Evolutionary conservation across 2,888 invertebrate genomes (phyloP).

Genomic region (Morpho deidamia): DNA sequence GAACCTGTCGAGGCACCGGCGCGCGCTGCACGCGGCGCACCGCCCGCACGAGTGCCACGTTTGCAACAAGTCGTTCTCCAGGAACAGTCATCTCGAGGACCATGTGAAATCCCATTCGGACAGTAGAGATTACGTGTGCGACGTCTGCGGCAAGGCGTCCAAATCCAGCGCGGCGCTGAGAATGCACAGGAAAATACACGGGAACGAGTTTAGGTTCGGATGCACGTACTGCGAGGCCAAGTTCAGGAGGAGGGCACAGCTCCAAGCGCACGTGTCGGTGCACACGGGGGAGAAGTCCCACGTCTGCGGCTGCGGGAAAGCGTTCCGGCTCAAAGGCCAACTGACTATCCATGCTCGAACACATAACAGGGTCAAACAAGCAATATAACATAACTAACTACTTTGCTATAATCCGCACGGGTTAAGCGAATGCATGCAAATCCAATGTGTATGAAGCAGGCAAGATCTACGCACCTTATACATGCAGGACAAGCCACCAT

Average conservation of each 20-base stretch:
- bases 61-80: slow-evolving; percentile 69
- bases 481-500: too few species aligned
- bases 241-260: slow-evolving; percentile 74
- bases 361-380: slow-evolving; percentile 20
- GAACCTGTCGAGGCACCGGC: slow-evolving; percentile 72
- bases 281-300: slow-evolving; percentile 78
- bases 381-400: too few species aligned
- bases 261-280: slow-evolving; percentile 71
- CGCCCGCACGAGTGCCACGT: slow-evolving; percentile 68
- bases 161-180: slow-evolving; percentile 72
- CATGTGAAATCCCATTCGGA: slow-evolving; percentile 69
- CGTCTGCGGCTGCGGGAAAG: slow-evolving; percentile 69
- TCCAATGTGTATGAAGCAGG: too few species aligned
- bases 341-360: slow-evolving; percentile 37
- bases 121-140: slow-evolving; percentile 68
- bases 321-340: slow-evolving; percentile 65
- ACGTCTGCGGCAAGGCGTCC: slow-evolving; percentile 72
- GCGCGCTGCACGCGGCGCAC: slow-evolving; percentile 59
- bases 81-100: slow-evolving; percentile 65
- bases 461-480: too few species aligned
- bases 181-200: slow-evolving; percentile 64
- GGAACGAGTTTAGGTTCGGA: slow-evolving; percentile 41
- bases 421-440: too few species aligned
- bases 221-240: slow-evolving; percentile 74
- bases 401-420: too few species aligned